Evolutionary conservation across 2,888 invertebrate species (phyloP).

Genomic region (Argyresthia albistria): DNA sequence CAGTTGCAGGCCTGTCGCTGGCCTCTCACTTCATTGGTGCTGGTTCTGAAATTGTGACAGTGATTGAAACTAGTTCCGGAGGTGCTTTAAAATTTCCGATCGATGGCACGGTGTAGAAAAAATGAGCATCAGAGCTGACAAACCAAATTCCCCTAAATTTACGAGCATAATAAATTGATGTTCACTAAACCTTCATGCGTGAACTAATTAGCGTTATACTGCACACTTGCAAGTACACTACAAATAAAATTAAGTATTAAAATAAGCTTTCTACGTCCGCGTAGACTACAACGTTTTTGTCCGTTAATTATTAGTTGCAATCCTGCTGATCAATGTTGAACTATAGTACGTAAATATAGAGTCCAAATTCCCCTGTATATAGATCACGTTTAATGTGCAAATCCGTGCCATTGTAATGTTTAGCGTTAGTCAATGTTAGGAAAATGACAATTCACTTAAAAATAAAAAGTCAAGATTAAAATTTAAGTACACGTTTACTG

Average conservation of each 20-base stretch:
- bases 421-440: constrained; percentile 62
- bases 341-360: constrained; percentile 40
- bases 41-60: background rate
- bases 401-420: constrained; percentile 70
- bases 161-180: constrained; percentile 21
- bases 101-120: constrained; percentile 3
- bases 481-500: background rate
- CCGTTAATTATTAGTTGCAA: constrained; percentile 29
- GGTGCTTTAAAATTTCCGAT: background rate
- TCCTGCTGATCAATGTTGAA: constrained; percentile 51
- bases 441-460: constrained; percentile 26
- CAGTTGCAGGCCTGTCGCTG: background rate
- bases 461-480: background rate
- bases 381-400: constrained; percentile 58
- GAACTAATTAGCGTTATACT: constrained; percentile 47
- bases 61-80: background rate
- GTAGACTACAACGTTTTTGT: constrained; percentile 25
- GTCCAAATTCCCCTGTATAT: constrained; percentile 58
- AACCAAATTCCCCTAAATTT: background rate
- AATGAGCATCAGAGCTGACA: background rate
- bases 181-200: constrained; percentile 43
- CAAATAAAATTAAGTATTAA: constrained; percentile 45
- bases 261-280: constrained; percentile 22
- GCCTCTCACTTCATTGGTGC: constrained; percentile 1
- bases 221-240: constrained; percentile 54